Percentiles rank a stretch among this genome's conserved stretches.
These are phyloP conservation scores for Mellivora capensis DNA, from an alignment of 2,113 vertebrate species.

Conservation along the genomic window DNA sequence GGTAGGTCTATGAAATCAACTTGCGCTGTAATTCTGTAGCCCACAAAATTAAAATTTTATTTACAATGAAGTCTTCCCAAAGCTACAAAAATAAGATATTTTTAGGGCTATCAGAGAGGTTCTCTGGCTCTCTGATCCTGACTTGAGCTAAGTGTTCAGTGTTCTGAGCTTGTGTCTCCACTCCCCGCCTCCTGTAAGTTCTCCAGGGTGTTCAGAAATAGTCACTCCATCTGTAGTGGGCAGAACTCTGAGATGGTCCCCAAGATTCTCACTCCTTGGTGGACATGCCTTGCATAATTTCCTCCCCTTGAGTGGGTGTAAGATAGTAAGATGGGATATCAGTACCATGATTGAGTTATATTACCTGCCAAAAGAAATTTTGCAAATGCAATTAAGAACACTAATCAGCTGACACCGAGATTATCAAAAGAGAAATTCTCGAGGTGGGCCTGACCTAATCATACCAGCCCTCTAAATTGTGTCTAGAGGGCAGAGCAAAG, in stretches of 20 bases:
- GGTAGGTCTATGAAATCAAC: background rate
- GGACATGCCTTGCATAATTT: background rate
- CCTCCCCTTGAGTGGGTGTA: background rate
- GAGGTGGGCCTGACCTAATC: background rate
- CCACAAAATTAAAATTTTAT: background rate
- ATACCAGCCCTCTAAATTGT: background rate
- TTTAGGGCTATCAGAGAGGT: background rate
- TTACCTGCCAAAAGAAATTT: background rate
- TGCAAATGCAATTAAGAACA: background rate
- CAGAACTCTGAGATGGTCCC: background rate
- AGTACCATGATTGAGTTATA: background rate
- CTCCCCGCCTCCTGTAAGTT: background rate
- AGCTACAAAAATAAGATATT: background rate
- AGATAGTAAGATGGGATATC: background rate
- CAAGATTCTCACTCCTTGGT: background rate
- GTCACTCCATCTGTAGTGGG: background rate
- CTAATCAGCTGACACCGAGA: background rate
- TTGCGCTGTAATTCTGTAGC: background rate
- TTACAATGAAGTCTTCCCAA: background rate
- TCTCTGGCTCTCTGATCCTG: background rate
- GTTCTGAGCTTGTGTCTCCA: background rate
- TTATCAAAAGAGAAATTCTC: background rate
- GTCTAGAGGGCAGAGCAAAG: background rate
- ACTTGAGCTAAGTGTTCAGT: background rate
- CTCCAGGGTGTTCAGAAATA: background rate